Evolutionary conservation across 37 sponge, comb jelly and placozoan genomes (phyloP), one percentile per base, ranked within the genome.

Genomic region (Aphrocallistes beatrix): DNA sequence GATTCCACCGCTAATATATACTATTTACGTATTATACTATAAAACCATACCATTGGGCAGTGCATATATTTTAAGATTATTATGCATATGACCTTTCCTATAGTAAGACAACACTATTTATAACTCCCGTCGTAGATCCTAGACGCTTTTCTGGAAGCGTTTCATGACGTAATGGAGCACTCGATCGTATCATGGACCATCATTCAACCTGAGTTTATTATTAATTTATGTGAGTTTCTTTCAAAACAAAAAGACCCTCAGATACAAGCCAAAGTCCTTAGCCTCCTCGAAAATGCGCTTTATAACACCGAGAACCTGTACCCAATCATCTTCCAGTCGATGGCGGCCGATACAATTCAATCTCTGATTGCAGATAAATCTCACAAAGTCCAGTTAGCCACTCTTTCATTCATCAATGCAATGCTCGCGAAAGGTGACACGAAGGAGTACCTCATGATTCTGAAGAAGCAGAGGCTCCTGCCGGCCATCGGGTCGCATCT

Each of bases 161-260:
- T 92, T 39, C 89, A 88, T 28, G 90, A 86, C 51, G 86, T 94
- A 0, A 94, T 94, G 95, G 93, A 94, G 75, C 95, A 94, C 69
- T 50, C 87, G 1, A 87, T 92, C 10, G 95, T 94, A 1, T 93
- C 91, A 17, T 94, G 95, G 95, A 87, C 89, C 36, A 82, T 85
- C 0, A 86, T 94, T 36, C 86, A 89, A 17, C 89, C 89, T 38
- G 83, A 90, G 37, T 92, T 92, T 50, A 89, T 94, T 34, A 90
- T 90, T 38, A 94, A 94, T 51, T 51, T 94, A 21, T 88, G 91
- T 82, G 86, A 88, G 48, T 85, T 92, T 84, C 83, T 88, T 23
- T 88, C 89, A n/a, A 87, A 86, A 75, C 85, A 88, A 13, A 88
- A 85, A 1, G 84, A 90, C 0, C 38, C 82, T 0, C 48, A 91